These are phyloP conservation scores for Spea multiplicata DNA, from an alignment of 2,113 vertebrate genomes.

Conservation along the genomic window DNA sequence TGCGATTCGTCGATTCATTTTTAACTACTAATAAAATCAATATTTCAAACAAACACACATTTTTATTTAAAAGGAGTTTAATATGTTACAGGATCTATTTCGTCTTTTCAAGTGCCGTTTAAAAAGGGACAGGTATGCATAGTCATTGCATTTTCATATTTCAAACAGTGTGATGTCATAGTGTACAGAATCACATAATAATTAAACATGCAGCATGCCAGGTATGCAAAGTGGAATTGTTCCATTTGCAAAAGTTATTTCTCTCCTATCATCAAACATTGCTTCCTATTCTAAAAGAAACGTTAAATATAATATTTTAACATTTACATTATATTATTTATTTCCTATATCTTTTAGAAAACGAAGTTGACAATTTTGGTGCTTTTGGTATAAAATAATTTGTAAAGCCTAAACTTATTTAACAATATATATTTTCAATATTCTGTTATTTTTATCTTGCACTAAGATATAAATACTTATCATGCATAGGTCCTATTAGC, in stretches of 20 bases:
- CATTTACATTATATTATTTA: no score
- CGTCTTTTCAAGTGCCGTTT: not conserved
- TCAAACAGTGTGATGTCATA: constrained; percentile 6
- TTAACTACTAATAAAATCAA: no score
- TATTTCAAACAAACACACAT: no score
- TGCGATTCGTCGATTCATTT: no score
- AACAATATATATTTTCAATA: constrained; percentile 14
- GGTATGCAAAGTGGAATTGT: not conserved
- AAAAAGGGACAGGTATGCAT: constrained; percentile 21
- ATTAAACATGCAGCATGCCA: constrained; percentile 34
- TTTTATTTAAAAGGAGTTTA: no score
- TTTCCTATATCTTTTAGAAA: constrained; percentile 28
- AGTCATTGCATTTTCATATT: constrained; percentile 20
- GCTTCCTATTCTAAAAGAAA: not conserved
- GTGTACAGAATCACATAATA: constrained; percentile 18
- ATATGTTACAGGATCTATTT: no score
- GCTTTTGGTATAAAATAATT: constrained; percentile 39
- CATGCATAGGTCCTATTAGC: constrained; percentile 35
- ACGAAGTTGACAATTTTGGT: constrained; percentile 28
- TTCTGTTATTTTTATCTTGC: not conserved
- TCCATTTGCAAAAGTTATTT: constrained; percentile 12
- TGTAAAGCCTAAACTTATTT: constrained; percentile 30
- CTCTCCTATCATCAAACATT: not conserved
- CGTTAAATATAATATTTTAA: not conserved
- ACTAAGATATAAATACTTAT: constrained; percentile 9